phyloP scores from a whole-genome alignment of 1,140 invertebrate genomes.

The Drosophila bocki region DNA sequence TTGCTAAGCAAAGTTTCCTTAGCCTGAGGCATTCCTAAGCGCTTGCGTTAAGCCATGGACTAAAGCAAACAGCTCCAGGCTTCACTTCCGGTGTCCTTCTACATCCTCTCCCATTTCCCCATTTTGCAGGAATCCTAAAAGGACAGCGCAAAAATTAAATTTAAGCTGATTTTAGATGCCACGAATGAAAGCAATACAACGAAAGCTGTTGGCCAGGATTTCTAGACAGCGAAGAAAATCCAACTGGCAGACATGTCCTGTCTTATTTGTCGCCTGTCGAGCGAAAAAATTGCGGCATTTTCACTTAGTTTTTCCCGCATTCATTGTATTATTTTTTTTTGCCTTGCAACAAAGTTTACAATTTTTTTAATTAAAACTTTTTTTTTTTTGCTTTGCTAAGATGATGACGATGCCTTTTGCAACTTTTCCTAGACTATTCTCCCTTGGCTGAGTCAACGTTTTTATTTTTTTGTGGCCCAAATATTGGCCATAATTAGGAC shows the following conservation, averaged over 20 bases:
- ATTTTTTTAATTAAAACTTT: slow-evolving; percentile 78
- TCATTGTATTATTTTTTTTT: slow-evolving; percentile 20
- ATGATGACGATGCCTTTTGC: slow-evolving; percentile 45
- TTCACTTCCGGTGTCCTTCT: slow-evolving; percentile 21
- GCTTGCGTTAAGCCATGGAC: slow-evolving; percentile 16
- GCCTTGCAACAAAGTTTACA: slow-evolving; percentile 25
- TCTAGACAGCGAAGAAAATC: slow-evolving; percentile 13
- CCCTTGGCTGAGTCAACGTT: slow-evolving; percentile 41
- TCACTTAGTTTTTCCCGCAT: slow-evolving; percentile 43
- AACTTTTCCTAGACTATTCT: slow-evolving; percentile 28
- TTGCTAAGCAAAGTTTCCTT: slow-evolving; percentile 52
- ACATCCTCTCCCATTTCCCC: background rate
- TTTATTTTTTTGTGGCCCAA: slow-evolving; percentile 62
- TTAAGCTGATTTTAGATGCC: slow-evolving; percentile 73
- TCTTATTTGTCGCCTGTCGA: slow-evolving; percentile 50
- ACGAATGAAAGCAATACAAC: background rate
- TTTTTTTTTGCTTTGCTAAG: slow-evolving; percentile 26
- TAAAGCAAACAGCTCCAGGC: slow-evolving; percentile 20
- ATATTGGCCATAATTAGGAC: slow-evolving; percentile 79
- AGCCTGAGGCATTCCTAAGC: slow-evolving; percentile 34
- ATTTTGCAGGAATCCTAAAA: slow-evolving; percentile 13
- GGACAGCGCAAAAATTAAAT: slow-evolving; percentile 71
- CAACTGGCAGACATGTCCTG: slow-evolving; percentile 43
- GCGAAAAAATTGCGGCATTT: slow-evolving; percentile 11
- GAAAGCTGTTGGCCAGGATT: slow-evolving; percentile 13